Base-by-base conservation (phyloP, 2,113 vertebrate species). In the Zosterops borbonicus region DNA sequence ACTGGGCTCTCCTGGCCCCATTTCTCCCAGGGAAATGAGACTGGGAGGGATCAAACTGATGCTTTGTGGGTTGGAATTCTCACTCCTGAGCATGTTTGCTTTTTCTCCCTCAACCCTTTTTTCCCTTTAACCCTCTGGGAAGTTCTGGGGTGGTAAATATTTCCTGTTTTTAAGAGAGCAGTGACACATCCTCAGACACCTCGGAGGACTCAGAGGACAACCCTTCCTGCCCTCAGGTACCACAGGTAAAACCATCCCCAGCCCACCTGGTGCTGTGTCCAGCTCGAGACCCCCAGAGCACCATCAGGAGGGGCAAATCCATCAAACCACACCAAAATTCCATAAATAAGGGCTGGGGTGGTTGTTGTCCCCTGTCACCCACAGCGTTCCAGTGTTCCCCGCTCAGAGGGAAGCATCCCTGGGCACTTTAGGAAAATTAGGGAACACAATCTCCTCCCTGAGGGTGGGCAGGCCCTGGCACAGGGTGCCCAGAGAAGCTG, bases 361-460 rank as follows among this genome's bases (percentile, higher is more conserved):
- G 15, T 6, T 22, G 41, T 1, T 42, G 33, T 47, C 16, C 33
- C 18, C 27, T 14, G 27, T 33, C 37, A 2, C 5, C 5, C 0
- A 0, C 44, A 27, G 2, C 0, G 0, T 16, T 31, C 23, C 39
- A n/a, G 2, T 0, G 0, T 7, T 5, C 18, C 33, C 12, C 4
- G 0, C 14, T 33, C 14, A 25, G 33, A 41, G 35, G 12, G 42
- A 25, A 50, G 18, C 14, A 29, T 20, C 42, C 14, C 17, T 2
- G 8, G 33, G 28, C 4, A 27, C 21, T 31, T 12, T 1, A 28
- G 59, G 68, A n/a, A 67, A 28, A 41, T 46, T 2, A 11, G 33
- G 23, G 17, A 21, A 31, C 5, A 9, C 67, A 89, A 29, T 68
- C 19, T n/a, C 46, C 20, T 27, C 28, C n/a, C 20, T 5, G 39